Evolutionary conservation across 2,797 vertebrate species (phyloP).

Genomic region (Cheracebus regulus): DNA sequence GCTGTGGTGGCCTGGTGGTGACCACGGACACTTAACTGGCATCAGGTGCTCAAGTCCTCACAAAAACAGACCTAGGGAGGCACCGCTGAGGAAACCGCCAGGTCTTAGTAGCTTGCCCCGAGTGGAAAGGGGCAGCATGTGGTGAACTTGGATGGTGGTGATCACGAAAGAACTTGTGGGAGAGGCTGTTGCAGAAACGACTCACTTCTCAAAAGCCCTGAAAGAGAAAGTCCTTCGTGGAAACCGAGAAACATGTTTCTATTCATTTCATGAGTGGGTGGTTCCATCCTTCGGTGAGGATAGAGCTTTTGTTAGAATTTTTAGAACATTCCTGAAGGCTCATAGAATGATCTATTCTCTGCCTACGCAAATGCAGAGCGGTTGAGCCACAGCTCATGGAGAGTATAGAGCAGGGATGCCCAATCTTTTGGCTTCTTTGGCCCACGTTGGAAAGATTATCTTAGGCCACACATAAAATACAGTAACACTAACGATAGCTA

Average conservation of each 20-base stretch:
- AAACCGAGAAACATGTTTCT: not conserved
- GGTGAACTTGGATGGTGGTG: not conserved
- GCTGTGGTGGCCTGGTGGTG: not conserved
- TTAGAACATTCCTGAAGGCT: not conserved
- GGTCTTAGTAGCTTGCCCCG: not conserved
- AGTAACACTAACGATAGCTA: not conserved
- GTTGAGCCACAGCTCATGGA: not conserved
- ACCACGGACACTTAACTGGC: not conserved
- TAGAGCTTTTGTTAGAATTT: not conserved
- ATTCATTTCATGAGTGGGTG: not conserved
- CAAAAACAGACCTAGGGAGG: not conserved
- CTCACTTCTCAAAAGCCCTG: not conserved
- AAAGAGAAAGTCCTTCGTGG: not conserved
- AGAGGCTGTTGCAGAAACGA: not conserved
- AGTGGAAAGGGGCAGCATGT: rapidly evolving
- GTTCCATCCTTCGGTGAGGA: not conserved
- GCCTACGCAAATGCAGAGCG: rapidly evolving
- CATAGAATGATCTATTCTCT: too few species aligned
- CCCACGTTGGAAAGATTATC: not conserved
- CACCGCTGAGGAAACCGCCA: rapidly evolving
- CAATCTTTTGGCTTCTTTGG: not conserved
- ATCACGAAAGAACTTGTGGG: not conserved
- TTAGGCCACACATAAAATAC: not conserved
- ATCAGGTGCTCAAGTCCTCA: not conserved
- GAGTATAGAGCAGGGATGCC: not conserved